A percentile compares a stretch with the other conserved stretches of the same genome.
These are phyloP conservation scores for Ia io DNA, from an alignment of 2,113 vertebrate genomes.

Conservation along the genomic window DNA sequence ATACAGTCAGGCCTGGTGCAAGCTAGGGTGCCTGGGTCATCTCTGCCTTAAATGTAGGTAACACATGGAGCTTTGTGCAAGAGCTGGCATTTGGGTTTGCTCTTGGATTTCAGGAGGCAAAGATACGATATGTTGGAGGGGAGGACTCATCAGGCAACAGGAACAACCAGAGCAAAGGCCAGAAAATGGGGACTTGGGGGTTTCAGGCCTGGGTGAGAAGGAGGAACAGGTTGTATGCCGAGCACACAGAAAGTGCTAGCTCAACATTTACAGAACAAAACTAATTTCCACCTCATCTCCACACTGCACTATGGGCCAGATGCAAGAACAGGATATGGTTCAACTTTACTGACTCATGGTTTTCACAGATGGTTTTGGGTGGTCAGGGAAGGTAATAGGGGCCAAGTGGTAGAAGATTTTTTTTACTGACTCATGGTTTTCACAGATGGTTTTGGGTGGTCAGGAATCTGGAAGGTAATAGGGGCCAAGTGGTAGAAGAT, in stretches of 20 bases:
- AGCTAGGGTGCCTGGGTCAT: not conserved
- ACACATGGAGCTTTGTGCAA: not conserved
- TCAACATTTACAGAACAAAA: slow-evolving; percentile 12
- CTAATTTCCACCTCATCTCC: not conserved
- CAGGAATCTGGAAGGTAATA: not conserved
- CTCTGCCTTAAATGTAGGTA: not conserved
- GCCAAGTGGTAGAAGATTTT: not conserved
- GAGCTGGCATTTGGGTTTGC: not conserved
- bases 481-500: not conserved
- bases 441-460: not conserved
- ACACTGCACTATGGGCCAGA: not conserved
- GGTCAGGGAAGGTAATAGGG: not conserved
- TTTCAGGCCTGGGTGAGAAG: not conserved
- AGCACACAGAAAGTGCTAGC: not conserved
- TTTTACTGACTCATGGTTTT: not conserved
- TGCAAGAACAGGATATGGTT: not conserved
- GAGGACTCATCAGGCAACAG: not conserved
- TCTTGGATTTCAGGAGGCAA: not conserved
- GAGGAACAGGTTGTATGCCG: not conserved
- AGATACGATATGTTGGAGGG: not conserved
- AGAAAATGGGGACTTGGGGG: not conserved
- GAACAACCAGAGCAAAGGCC: not conserved
- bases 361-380: not conserved
- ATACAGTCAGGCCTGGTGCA: not conserved
- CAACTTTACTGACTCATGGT: not conserved